A percentile compares a stretch with the other conserved stretches of the same genome.
These are phyloP conservation scores for Pelecanus crispus DNA, from an alignment of 2,113 vertebrate species.

Conservation along the genomic window DNA sequence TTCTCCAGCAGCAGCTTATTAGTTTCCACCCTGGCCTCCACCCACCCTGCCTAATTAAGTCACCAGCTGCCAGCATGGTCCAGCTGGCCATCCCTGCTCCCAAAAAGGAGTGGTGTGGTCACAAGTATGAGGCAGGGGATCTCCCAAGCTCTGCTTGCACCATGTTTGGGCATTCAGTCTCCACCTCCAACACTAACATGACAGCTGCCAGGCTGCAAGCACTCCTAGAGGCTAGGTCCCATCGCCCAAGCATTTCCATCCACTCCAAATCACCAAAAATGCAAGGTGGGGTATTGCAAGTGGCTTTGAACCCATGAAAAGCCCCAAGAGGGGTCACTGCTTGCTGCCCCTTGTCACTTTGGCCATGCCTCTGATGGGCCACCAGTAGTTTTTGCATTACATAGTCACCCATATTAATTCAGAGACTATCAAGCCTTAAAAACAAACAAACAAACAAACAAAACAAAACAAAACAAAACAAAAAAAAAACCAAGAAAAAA, in stretches of 20 bases:
- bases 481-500: too few relatives aligned
- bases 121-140: neutral
- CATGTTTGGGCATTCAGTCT: neutral
- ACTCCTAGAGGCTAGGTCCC: neutral
- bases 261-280: neutral
- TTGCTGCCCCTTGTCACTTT: neutral
- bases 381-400: neutral
- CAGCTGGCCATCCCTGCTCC: neutral
- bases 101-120: neutral
- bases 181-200: neutral
- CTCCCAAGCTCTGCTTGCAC: neutral
- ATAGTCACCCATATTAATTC: neutral
- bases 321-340: neutral
- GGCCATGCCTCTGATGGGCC: neutral
- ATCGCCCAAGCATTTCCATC: neutral
- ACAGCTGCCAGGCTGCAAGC: neutral
- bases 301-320: neutral
- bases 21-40: neutral
- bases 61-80: neutral
- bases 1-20: neutral
- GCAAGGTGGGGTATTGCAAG: rapidly evolving
- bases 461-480: too few relatives aligned
- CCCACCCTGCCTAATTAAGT: neutral
- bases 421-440: neutral
- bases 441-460: neutral